A percentile compares a stretch with the other conserved stretches of the same genome.
These are phyloP conservation scores for Allolobophora icterica DNA, from an alignment of 2,888 invertebrate genomes.

Conservation along the genomic window DNA sequence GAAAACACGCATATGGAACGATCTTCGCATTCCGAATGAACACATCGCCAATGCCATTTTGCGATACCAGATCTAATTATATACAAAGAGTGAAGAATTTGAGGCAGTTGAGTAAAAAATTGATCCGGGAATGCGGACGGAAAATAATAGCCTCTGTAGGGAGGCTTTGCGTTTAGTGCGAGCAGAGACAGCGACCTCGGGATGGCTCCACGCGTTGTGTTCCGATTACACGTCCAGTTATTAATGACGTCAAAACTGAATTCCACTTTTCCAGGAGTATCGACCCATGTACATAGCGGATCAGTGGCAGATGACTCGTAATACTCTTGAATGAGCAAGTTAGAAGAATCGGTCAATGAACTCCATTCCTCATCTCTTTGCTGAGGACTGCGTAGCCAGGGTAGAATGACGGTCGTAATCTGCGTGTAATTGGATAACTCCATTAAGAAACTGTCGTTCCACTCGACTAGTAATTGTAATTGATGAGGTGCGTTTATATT, in stretches of 20 bases:
- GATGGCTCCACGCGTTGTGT: not conserved
- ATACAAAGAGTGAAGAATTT: no score
- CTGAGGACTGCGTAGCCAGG: slow-evolving; percentile 35
- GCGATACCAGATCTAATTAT: no score
- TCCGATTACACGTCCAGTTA: slow-evolving; percentile 40
- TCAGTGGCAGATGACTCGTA: slow-evolving; percentile 43
- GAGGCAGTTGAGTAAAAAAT: slow-evolving; percentile 37
- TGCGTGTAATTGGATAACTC: slow-evolving; percentile 36
- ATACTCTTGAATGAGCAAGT: slow-evolving; percentile 43
- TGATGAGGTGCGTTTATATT: not conserved
- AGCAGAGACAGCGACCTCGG: slow-evolving; percentile 39
- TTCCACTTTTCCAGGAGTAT: slow-evolving; percentile 43
- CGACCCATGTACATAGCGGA: slow-evolving; percentile 43
- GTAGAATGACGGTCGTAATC: slow-evolving; percentile 39
- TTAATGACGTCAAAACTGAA: slow-evolving; percentile 47
- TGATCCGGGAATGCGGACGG: slow-evolving; percentile 41
- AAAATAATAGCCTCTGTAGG: slow-evolving; percentile 45
- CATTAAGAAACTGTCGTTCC: slow-evolving; percentile 41
- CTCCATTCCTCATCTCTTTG: slow-evolving; percentile 35
- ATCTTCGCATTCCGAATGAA: no score
- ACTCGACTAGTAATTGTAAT: not conserved
- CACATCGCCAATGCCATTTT: no score
- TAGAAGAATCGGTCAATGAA: slow-evolving; percentile 37
- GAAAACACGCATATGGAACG: no score
- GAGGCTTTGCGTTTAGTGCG: slow-evolving; percentile 46